phyloP scores from a whole-genome alignment of 2,797 vertebrate species.

The Onychomys torridus region DNA sequence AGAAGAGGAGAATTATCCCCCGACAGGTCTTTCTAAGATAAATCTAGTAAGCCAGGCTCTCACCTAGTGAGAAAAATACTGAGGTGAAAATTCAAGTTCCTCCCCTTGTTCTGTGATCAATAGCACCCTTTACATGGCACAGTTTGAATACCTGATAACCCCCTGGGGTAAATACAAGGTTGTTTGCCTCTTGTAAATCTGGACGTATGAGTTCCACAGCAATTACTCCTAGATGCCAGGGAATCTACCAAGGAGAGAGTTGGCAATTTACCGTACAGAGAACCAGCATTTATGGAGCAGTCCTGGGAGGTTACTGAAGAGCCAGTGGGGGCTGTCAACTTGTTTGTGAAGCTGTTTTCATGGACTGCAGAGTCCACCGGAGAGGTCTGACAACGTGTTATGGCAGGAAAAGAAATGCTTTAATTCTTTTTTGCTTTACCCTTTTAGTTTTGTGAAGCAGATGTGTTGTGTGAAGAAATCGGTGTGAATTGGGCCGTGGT shows the following conservation, averaged over 20 bases:
- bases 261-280: conserved; percentile 35
- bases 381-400: conserved; percentile 23
- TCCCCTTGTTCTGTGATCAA: conserved; percentile 34
- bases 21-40: neutral
- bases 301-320: conserved; percentile 30
- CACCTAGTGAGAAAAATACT: conserved; percentile 61
- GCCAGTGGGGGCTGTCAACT: neutral
- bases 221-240: conserved; percentile 64
- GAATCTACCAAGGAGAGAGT: conserved; percentile 35
- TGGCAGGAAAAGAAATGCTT: conserved; percentile 50
- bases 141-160: conserved; percentile 62
- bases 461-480: neutral
- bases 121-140: conserved; percentile 16
- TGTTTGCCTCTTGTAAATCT: conserved; percentile 70
- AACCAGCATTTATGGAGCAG: neutral
- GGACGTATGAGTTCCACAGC: conserved; percentile 26
- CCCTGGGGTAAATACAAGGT: conserved; percentile 62
- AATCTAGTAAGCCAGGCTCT: conserved; percentile 23
- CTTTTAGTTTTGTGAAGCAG: conserved; percentile 46
- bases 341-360: conserved; percentile 52
- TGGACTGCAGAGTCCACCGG: neutral
- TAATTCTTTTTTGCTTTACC: conserved; percentile 50
- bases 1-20: conserved; percentile 26
- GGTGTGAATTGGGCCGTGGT: neutral
- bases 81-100: conserved; percentile 67